Base-by-base conservation (phyloP, 2,797 vertebrate genomes). In the Arnoldichthys spilopterus region DNA sequence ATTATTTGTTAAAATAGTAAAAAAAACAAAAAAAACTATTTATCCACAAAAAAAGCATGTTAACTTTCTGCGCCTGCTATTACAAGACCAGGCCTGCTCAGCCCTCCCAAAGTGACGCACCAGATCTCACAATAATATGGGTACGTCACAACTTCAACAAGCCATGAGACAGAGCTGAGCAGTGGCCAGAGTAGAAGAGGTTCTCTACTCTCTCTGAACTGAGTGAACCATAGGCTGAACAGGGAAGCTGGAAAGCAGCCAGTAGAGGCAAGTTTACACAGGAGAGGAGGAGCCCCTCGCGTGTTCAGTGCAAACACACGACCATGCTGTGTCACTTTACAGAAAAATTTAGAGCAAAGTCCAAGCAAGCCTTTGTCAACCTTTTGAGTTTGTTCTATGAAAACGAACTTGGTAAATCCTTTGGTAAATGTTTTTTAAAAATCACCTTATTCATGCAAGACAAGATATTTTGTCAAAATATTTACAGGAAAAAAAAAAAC, bases 261-360 rank as follows among this genome's bases (percentile, higher is more conserved):
- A 82, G 45, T 6, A 4, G 6, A 78, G 79, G 32, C 84, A 78
- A 82, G 82, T 85, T 85, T 82, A 84, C 82, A 85, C 82, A 85
- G 77, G 77, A 80, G 62, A 80, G 77, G 66, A 68, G 71, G 77
- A 75, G 74, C 61, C 43, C 34, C 59, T 63, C 45, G 61, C 53
- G 61, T 5, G 59, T 20, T 73, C 70, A 40, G 26, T 11, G 30
- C 74, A 84, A 80, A 82, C 71, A 85, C 16, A 12, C 1, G 1
- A 45, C 37, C 26, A n/a, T 30, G 28, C 47, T 6, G 6, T 40
- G 72, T 83, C 68, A 70, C 66, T 7, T 51, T 34, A 49, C n/a
- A 13, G 53, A 30, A 15, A 51, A 69, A 63, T 26, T 13, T 2
- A 8, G 30, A 53, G 16, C 79, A 81, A 81, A 76, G 75, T 77